Percentiles rank a stretch among this genome's conserved stretches.
These are phyloP conservation scores for Enoplosus armatus DNA, from an alignment of 2,797 vertebrate species.

Conservation along the genomic window DNA sequence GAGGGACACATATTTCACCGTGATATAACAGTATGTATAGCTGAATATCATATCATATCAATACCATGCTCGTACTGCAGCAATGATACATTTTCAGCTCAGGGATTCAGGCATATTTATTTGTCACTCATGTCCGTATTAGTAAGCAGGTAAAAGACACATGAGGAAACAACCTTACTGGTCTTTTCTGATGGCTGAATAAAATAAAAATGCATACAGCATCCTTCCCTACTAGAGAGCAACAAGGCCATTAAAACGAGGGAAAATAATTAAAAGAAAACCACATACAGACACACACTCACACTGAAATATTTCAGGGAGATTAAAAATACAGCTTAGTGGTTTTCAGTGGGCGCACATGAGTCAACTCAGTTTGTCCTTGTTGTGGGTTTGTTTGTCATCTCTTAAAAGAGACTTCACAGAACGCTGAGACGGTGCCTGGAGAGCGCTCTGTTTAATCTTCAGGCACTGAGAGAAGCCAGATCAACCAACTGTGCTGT, in stretches of 20 bases:
- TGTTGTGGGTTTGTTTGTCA: slow-evolving; percentile 41
- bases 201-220: neutral
- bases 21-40: neutral
- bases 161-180: neutral
- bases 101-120: neutral
- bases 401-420: slow-evolving; percentile 37
- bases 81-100: neutral
- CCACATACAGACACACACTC: neutral
- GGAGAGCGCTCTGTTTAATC: slow-evolving; percentile 32
- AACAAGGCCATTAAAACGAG: neutral
- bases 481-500: slow-evolving; percentile 17
- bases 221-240: neutral
- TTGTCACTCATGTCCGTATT: slow-evolving; percentile 1
- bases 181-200: neutral
- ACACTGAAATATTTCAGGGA: neutral
- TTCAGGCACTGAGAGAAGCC: slow-evolving; percentile 30
- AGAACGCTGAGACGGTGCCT: slow-evolving; percentile 11
- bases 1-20: neutral
- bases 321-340: slow-evolving; percentile 14
- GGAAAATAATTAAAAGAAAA: neutral
- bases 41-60: slow-evolving; percentile 12
- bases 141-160: neutral
- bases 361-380: slow-evolving; percentile 25
- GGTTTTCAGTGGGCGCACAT: neutral
- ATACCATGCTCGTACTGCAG: slow-evolving; percentile 1